Conservation (phyloP, 2,888 invertebrate species). For the Diarsia mendica region DNA sequence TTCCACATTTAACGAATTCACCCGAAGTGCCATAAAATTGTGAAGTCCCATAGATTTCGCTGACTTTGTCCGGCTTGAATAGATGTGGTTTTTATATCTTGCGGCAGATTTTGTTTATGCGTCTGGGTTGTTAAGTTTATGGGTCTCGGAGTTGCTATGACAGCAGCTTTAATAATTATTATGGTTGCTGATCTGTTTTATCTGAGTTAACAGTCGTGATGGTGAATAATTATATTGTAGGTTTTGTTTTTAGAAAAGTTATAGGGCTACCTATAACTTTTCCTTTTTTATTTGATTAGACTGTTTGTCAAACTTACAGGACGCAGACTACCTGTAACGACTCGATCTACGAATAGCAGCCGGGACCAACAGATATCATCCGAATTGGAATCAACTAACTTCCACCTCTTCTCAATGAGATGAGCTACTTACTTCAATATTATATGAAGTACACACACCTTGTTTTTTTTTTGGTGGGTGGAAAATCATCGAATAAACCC, state of each 20-base stretch:
- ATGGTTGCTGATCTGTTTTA: slow-evolving; percentile 36
- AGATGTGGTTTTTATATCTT: slow-evolving; percentile 50
- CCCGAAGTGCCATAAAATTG: slow-evolving; percentile 46
- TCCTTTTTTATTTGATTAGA: no score
- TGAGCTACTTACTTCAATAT: no score
- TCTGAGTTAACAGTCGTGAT: slow-evolving; percentile 4
- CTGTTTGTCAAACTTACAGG: no score
- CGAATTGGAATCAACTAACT: no score
- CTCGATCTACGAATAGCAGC: no score
- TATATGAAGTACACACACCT: no score
- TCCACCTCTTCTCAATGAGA: no score
- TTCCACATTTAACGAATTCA: slow-evolving; percentile 57
- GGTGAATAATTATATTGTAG: neutral
- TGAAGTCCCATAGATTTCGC: slow-evolving; percentile 46
- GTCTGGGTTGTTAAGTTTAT: slow-evolving; percentile 40
- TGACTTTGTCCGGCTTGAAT: slow-evolving; percentile 35
- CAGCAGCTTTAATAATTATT: neutral
- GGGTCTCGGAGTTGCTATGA: slow-evolving; percentile 16
- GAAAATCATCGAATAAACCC: no score
- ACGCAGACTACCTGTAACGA: no score
- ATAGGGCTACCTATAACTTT: no score
- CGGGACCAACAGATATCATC: no score
- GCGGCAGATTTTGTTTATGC: slow-evolving; percentile 47
- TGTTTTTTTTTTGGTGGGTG: no score
- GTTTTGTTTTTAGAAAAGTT: neutral